Evolutionary conservation across 2,797 vertebrate species (phyloP), one percentile per base, ranked within the genome.

Genomic region (Coilia nasus): DNA sequence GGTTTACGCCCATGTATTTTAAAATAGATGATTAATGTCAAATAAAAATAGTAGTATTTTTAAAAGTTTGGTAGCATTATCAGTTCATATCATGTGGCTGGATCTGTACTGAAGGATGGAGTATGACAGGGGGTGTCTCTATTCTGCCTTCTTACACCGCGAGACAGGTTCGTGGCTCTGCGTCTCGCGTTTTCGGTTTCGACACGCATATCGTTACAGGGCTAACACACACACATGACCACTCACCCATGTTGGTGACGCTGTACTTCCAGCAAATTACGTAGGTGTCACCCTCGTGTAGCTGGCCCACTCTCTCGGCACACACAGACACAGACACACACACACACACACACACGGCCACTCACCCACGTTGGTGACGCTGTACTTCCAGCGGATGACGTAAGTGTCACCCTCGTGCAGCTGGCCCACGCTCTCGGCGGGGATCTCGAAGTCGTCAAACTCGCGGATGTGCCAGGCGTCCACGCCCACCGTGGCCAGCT

Each of bases 371-470:
- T 94, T 95, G 87, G 95, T 96, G 90, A 96, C 87, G 0, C 95
- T 96, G 91, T 96, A 97, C 84, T 95, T 96, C 96, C 96, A 97
- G 62, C 95, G 95, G 84, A 97, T 92, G 91, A 96, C 92, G 87
- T 96, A 97, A 28, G 96, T 92, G 82, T 96, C 95, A 0, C 89
- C 91, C 87, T 96, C 92, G 2, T 97, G 95, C 9, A 97, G 91
- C 67, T 97, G 96, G 17, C 95, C 95, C 86, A 95, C 86, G 50
- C 94, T 96, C 85, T 91, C 93, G 9, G 86, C 3, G 0, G 94
- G 92, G 81, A 96, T 85, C 57, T 94, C 93, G 86, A 94, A 95
- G 85, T 96, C 95, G 0, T 94, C 91, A 31, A 96, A 95, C 92
- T 97, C 96, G 15, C 90, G 93, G 86, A 97, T 96, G 90, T 96